Evolutionary conservation across 2,888 invertebrate species (phyloP).

Genomic region (Ommatoiulus sabulosus): DNA sequence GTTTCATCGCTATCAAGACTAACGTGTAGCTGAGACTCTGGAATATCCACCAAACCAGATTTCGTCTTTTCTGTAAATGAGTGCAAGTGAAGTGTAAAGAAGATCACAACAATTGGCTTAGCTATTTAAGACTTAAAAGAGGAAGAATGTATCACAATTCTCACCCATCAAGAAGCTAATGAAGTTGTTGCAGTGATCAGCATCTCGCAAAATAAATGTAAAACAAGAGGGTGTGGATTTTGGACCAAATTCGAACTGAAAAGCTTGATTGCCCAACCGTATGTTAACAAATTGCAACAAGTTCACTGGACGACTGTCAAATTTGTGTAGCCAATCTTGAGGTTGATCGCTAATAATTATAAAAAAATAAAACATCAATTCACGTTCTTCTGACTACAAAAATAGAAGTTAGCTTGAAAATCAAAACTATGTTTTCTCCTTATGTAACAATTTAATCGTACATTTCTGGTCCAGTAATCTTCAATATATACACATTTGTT

Average conservation of each 20-base stretch:
- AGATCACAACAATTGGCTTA: background rate
- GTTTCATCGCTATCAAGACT: constrained; percentile 53
- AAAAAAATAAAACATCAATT: background rate
- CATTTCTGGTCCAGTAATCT: constrained; percentile 57
- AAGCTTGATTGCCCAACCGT: constrained; percentile 57
- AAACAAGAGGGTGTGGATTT: constrained; percentile 51
- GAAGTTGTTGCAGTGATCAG: constrained; percentile 57
- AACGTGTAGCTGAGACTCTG: constrained; percentile 31
- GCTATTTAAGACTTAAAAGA: background rate
- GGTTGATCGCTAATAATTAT: constrained; percentile 41
- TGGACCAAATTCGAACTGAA: constrained; percentile 57
- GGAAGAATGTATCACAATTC: background rate
- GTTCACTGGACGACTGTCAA: constrained; percentile 7
- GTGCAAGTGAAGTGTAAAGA: background rate
- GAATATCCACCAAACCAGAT: constrained; percentile 32
- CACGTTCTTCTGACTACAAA: background rate
- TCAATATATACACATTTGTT: constrained; percentile 57
- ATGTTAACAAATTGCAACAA: constrained; percentile 47
- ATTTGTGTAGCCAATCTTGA: constrained; percentile 53
- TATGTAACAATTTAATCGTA: background rate
- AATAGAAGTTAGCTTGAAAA: background rate
- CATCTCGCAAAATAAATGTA: constrained; percentile 57
- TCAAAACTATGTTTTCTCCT: background rate
- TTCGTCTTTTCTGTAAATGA: constrained; percentile 56
- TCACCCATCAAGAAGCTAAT: constrained; percentile 52